Percentiles rank a stretch among this genome's conserved stretches.
phyloP scores from a whole-genome alignment of 1,140 invertebrate species.

The Lepidurus packardi region DNA sequence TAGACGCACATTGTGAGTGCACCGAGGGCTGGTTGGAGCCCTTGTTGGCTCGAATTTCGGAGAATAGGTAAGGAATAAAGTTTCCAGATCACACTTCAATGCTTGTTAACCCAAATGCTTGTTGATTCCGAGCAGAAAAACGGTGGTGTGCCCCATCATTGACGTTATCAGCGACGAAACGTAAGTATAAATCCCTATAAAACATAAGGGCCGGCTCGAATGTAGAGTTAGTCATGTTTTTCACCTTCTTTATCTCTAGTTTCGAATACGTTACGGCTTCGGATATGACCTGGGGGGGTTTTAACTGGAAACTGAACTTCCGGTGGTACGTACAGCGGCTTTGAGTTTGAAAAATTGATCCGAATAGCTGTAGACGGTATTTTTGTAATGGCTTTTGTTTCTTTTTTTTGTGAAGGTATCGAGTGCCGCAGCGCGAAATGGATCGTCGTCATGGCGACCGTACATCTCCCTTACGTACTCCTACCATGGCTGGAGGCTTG shows the following conservation, averaged over 20 bases:
- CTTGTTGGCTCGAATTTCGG: conserved; percentile 76
- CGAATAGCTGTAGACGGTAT: conserved; percentile 1
- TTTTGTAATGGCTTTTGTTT: conserved; percentile 9
- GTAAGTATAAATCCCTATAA: conserved; percentile 71
- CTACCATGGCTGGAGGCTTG: conserved; percentile 98
- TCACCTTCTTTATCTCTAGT: conserved; percentile 92
- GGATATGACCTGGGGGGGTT: conserved; percentile 94
- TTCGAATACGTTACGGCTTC: conserved; percentile 62
- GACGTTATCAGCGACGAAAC: conserved; percentile 97
- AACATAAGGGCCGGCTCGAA: conserved; percentile 57
- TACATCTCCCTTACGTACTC: conserved; percentile 82
- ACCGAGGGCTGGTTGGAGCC: conserved; percentile 81
- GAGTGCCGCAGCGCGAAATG: conserved; percentile 92
- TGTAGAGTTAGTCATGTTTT: conserved; percentile 95
- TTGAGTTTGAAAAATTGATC: conserved; percentile 17
- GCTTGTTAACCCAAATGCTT: neutral
- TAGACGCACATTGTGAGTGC: conserved; percentile 91
- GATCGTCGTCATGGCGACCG: conserved; percentile 79
- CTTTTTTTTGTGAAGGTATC: conserved; percentile 61
- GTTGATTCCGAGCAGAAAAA: conserved; percentile 54
- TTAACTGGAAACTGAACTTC: conserved; percentile 98
- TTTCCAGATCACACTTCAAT: neutral
- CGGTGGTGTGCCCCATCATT: conserved; percentile 95
- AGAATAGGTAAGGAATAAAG: conserved; percentile 56
- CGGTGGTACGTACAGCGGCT: conserved; percentile 64